These are phyloP conservation scores for Petaurus breviceps DNA, from an alignment of 2,113 vertebrate species.

Conservation along the genomic window DNA sequence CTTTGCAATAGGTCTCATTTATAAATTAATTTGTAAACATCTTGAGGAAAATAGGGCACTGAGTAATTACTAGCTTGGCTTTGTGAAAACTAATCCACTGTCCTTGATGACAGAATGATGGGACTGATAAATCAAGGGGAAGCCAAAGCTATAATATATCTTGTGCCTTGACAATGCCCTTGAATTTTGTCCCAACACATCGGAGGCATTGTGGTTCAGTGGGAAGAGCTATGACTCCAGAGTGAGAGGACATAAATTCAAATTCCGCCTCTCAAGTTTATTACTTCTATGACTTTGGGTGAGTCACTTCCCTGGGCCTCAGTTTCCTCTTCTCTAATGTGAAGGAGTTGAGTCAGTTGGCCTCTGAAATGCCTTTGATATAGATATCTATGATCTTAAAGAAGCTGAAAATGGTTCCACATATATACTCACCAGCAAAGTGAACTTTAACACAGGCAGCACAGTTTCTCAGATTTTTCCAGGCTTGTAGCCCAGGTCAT, in stretches of 20 bases:
- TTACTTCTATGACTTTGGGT: neutral
- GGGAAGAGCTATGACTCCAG: neutral
- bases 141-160: constrained; percentile 23
- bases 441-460: neutral
- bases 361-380: neutral
- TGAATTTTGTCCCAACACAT: neutral
- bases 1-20: neutral
- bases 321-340: neutral
- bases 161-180: constrained; percentile 4
- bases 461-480: neutral
- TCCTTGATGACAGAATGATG: neutral
- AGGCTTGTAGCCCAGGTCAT: neutral
- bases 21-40: constrained; percentile 57
- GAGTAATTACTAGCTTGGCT: constrained; percentile 20
- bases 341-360: neutral
- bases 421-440: neutral
- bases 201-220: neutral
- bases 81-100: constrained; percentile 40
- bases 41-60: constrained; percentile 24
- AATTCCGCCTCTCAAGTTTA: neutral
- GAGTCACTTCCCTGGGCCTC: neutral
- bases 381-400: neutral
- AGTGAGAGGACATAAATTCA: neutral
- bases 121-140: constrained; percentile 11
- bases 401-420: neutral